Base-by-base conservation (phyloP, 2,888 invertebrate genomes). In the Thelaira solivaga region DNA sequence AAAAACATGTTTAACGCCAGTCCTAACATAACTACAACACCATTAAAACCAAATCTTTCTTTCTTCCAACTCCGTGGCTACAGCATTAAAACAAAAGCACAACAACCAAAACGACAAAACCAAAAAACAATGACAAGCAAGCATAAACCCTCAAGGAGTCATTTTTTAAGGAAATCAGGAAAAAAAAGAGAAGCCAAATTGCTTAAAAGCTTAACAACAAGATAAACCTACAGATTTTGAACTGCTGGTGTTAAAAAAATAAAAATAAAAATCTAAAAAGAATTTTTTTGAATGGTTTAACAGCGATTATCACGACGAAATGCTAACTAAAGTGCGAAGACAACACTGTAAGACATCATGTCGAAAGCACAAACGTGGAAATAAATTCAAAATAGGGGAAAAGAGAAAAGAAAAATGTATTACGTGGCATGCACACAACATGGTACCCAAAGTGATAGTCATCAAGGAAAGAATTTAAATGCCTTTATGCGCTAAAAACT, bases 1-100 rank as follows among this genome's bases (percentile, higher is more conserved):
- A 69, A 73, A 77, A 78, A 78, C 78, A 74, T 78, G 78, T 78
- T 78, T 78, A 78, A 78, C 78, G 78, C 78, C 78, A 78, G 78
- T 78, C 78, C 74, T 45, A 78, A 78, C 78, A 78, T 65, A 69
- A 74, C 78, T 78, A 78, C 78, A 78, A 78, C 78, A 69, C 78
- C 74, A 78, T 78, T 78, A 74, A 78, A 74, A 69, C 47, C 51
- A 69, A 72, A 74, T 61, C 73, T 69, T 57, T 55, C 36, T 45
- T 16, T 55, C 36, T 45, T 16, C 0, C 43, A 43, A n/a, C 29
- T 51, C 31, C 31, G 61, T 31, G 61, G 45, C 31, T n/a, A n/a
- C 62, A 55, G 45, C 41, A 39, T 16, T 22, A 41, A 49, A 34
- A 45, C 31, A 26, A 10, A 39, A 39, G 29, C 13, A 16, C 34